These are phyloP conservation scores for Neopipo cinnamomea DNA, from an alignment of 2,113 vertebrate species.

Conservation along the genomic window DNA sequence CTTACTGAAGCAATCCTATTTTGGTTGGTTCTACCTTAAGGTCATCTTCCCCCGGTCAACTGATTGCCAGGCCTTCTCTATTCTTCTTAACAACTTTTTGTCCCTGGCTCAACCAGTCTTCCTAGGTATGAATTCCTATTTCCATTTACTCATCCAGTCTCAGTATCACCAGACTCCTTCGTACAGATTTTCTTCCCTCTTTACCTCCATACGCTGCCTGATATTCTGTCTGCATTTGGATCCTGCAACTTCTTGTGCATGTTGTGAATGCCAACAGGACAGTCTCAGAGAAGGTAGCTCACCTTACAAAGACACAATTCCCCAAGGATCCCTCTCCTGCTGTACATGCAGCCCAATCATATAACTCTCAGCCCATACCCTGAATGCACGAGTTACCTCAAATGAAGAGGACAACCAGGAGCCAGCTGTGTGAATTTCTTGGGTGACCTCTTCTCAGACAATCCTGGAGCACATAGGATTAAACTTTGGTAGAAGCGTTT, in stretches of 20 bases:
- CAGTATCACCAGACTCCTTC: background rate
- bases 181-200: background rate
- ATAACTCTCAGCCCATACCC: background rate
- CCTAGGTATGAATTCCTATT: background rate
- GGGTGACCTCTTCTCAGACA: background rate
- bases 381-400: background rate
- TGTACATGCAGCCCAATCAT: background rate
- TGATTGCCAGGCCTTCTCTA: background rate
- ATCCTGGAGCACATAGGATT: background rate
- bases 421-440: background rate
- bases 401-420: background rate
- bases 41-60: background rate
- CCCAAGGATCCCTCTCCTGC: background rate
- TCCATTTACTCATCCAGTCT: background rate
- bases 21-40: background rate
- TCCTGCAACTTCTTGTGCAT: background rate
- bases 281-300: background rate
- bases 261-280: background rate
- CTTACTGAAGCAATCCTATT: background rate
- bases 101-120: background rate
- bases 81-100: background rate
- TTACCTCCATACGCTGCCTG: rapidly evolving
- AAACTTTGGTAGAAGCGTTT: background rate
- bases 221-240: background rate
- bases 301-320: background rate